Percentiles rank a stretch among this genome's conserved stretches.
These are phyloP conservation scores for Salmo trutta DNA, from an alignment of 2,797 vertebrate genomes.

Conservation along the genomic window DNA sequence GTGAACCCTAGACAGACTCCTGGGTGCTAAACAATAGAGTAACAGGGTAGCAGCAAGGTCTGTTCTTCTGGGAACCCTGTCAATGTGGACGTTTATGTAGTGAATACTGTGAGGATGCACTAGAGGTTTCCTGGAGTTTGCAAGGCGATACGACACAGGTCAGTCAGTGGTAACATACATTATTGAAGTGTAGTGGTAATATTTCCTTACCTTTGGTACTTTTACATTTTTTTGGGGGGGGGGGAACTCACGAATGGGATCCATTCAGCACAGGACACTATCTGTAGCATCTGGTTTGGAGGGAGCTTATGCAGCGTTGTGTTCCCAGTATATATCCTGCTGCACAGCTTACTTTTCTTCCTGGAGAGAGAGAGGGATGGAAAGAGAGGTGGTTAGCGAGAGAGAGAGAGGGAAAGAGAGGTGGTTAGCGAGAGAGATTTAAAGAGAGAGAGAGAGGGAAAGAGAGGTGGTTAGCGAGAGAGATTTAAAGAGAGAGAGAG, in stretches of 20 bases:
- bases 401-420: not conserved
- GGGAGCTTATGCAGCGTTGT: not conserved
- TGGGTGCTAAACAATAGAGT: not conserved
- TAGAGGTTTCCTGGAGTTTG: not conserved
- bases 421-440: too few species aligned
- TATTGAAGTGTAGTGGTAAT: not conserved
- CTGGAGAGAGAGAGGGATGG: not conserved
- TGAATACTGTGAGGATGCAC: not conserved
- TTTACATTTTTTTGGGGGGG: not conserved
- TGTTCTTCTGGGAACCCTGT: not conserved
- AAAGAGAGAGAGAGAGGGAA: too few species aligned
- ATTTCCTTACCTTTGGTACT: not conserved
- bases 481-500: too few species aligned
- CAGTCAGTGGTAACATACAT: not conserved
- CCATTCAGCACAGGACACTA: too few species aligned
- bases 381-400: not conserved
- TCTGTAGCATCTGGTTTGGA: not conserved
- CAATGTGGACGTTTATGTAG: not conserved
- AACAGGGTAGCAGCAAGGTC: not conserved
- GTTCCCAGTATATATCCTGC: not conserved
- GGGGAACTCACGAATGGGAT: too few species aligned
- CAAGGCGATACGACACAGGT: not conserved
- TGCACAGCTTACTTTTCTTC: slow-evolving; percentile 41
- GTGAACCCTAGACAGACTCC: not conserved
- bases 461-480: too few species aligned